phyloP scores from a whole-genome alignment of 2,113 vertebrate species.

The Orycteropus afer region DNA sequence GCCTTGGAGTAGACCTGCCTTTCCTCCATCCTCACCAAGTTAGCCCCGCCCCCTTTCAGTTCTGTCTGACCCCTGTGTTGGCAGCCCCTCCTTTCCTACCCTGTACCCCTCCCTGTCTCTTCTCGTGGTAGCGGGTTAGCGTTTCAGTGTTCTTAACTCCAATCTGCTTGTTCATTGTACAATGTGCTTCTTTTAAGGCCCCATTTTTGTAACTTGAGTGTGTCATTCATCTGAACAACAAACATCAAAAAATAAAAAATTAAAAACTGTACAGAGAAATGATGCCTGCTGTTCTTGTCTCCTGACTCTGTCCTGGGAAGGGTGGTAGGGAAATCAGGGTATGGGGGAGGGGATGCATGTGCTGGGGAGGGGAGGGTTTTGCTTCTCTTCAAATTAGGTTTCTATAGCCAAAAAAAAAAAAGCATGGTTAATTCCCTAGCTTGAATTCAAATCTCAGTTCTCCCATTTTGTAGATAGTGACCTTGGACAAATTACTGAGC shows the following conservation, averaged over 20 bases:
- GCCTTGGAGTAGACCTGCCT: conserved; percentile 37
- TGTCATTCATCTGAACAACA: conserved; percentile 83
- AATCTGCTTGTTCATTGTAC: conserved; percentile 84
- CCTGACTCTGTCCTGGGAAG: conserved; percentile 7
- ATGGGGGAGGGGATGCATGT: too few relatives aligned
- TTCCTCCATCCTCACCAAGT: not conserved
- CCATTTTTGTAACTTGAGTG: conserved; percentile 83
- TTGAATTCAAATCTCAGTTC: not conserved
- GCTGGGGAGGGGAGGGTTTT: not conserved
- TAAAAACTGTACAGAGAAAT: conserved; percentile 82
- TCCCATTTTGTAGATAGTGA: not conserved
- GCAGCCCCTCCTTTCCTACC: conserved; percentile 55
- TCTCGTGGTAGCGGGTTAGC: conserved; percentile 82
- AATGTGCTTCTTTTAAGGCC: conserved; percentile 84
- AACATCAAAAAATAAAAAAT: conserved; percentile 82
- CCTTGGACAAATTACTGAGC: not conserved
- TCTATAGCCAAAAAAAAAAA: too few relatives aligned
- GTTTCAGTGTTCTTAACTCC: conserved; percentile 82
- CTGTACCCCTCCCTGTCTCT: conserved; percentile 70
- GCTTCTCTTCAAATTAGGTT: not conserved
- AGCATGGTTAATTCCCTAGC: not conserved
- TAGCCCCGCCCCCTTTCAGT: conserved; percentile 44
- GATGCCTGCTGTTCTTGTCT: conserved; percentile 47
- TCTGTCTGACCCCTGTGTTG: conserved; percentile 69
- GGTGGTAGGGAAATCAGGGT: not conserved